phyloP scores from a whole-genome alignment of 2,888 invertebrate genomes.

The Caenorhabditis sp. region DNA sequence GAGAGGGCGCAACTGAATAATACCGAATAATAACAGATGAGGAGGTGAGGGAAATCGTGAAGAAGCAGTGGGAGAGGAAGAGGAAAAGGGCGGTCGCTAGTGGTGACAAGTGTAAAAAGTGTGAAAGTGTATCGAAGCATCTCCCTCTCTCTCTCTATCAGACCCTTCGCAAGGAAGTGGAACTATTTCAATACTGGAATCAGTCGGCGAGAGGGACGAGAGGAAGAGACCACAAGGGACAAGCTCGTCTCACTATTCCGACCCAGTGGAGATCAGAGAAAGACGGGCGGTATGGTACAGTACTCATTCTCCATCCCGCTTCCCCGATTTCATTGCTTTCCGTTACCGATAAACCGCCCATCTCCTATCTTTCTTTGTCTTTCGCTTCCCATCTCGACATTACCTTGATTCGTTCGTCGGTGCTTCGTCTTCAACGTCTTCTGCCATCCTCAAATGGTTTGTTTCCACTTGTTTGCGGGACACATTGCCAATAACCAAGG shows the following conservation, averaged over 20 bases:
- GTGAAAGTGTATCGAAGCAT: slow-evolving; percentile 43
- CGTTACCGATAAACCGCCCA: background rate
- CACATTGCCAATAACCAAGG: slow-evolving; percentile 25
- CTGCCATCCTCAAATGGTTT: slow-evolving; percentile 4
- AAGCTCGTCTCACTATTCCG: slow-evolving; percentile 36
- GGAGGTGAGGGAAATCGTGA: slow-evolving; percentile 25
- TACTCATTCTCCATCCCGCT: no score
- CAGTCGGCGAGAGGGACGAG: slow-evolving; percentile 10
- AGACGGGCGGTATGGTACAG: no score
- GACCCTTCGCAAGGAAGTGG: slow-evolving; percentile 19
- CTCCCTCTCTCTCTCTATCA: no score
- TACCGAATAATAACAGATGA: slow-evolving; percentile 52
- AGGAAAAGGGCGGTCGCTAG: background rate
- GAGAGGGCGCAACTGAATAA: slow-evolving; percentile 35
- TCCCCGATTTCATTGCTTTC: background rate
- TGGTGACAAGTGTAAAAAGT: slow-evolving; percentile 34
- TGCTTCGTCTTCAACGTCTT: no score
- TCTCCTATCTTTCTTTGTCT: background rate
- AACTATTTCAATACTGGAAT: slow-evolving; percentile 50
- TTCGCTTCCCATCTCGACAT: background rate
- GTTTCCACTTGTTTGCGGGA: background rate
- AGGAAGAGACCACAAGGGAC: background rate
- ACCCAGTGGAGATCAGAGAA: background rate
- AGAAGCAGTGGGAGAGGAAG: background rate
- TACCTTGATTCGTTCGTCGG: slow-evolving; percentile 4